A percentile compares a stretch with the other conserved stretches of the same genome.
Conservation (phyloP, 1,140 invertebrate species). For the Pogonognathellus flavescens region DNA sequence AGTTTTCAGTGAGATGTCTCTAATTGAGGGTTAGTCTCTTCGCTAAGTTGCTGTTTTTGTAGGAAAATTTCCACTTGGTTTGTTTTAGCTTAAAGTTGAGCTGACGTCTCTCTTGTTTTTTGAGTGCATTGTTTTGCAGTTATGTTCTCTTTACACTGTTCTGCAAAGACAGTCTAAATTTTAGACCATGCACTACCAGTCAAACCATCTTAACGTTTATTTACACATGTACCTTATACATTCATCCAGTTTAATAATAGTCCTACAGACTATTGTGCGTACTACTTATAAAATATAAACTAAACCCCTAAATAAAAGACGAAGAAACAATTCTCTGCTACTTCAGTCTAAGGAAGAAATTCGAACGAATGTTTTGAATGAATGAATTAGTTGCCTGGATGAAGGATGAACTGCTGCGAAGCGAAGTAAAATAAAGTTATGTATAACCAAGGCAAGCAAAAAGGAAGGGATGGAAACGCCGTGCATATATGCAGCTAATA, state of each 20-base stretch:
- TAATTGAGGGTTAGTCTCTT: slow-evolving; percentile 45
- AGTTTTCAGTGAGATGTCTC: slow-evolving; percentile 40
- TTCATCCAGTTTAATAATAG: too few species aligned
- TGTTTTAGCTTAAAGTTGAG: slow-evolving; percentile 23
- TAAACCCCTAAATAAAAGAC: too few species aligned
- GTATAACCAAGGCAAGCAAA: not conserved
- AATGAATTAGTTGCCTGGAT: slow-evolving; percentile 42
- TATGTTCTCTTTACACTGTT: slow-evolving; percentile 1
- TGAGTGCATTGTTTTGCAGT: slow-evolving; percentile 44
- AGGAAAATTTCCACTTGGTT: slow-evolving; percentile 36
- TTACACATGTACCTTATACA: too few species aligned
- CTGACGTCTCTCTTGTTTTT: slow-evolving; percentile 48
- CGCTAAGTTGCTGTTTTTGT: slow-evolving; percentile 22
- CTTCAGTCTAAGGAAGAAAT: not conserved
- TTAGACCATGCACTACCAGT: too few species aligned
- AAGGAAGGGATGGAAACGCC: slow-evolving; percentile 19
- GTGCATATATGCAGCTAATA: not conserved
- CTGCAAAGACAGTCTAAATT: too few species aligned
- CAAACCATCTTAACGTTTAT: too few species aligned
- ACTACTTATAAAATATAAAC: not conserved
- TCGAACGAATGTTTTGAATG: slow-evolving; percentile 23
- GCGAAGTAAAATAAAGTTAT: slow-evolving; percentile 34
- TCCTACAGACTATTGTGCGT: not conserved
- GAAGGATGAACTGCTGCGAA: slow-evolving; percentile 42
- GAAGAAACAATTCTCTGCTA: too few species aligned